Conservation (phyloP, 2,888 invertebrate genomes). For the Leptopilina drosophilae region DNA sequence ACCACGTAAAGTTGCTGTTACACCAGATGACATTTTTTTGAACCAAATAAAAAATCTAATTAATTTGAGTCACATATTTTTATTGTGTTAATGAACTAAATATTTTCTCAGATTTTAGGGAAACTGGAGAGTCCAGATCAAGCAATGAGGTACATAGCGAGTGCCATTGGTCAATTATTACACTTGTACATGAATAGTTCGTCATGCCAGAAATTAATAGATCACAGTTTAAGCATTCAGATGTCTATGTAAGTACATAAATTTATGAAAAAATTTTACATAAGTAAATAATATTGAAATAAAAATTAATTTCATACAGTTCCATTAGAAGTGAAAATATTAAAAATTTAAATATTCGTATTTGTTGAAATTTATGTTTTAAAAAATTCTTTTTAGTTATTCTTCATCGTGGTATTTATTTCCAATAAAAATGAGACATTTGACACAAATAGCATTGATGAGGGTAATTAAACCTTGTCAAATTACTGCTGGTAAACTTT, state of each 20-base stretch:
- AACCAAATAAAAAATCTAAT: no score
- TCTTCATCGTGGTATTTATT: constrained; percentile 41
- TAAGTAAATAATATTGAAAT: no score
- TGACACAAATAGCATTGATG: constrained; percentile 36
- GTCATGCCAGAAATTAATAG: constrained; percentile 20
- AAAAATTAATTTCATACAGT: no score
- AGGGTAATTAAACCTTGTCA: constrained; percentile 41
- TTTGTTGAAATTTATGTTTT: no score
- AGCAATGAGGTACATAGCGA: constrained; percentile 22
- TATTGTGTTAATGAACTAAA: no score
- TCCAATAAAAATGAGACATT: constrained; percentile 3
- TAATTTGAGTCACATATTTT: no score
- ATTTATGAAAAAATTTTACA: no score
- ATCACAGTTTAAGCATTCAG: constrained; percentile 19
- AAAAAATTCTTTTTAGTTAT: constrained; percentile 23
- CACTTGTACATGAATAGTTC: constrained; percentile 26
- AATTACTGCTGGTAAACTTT: constrained; percentile 44
- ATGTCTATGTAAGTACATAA: background rate
- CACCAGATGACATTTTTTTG: no score
- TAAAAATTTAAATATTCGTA: no score
- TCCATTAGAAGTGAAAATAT: no score
- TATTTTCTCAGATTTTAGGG: constrained; percentile 23
- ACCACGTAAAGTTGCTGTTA: no score
- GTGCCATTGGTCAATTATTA: constrained; percentile 7
- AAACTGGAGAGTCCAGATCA: constrained; percentile 6